These are phyloP conservation scores for Drosophila yooni DNA, from an alignment of 2,888 invertebrate genomes.

Conservation along the genomic window DNA sequence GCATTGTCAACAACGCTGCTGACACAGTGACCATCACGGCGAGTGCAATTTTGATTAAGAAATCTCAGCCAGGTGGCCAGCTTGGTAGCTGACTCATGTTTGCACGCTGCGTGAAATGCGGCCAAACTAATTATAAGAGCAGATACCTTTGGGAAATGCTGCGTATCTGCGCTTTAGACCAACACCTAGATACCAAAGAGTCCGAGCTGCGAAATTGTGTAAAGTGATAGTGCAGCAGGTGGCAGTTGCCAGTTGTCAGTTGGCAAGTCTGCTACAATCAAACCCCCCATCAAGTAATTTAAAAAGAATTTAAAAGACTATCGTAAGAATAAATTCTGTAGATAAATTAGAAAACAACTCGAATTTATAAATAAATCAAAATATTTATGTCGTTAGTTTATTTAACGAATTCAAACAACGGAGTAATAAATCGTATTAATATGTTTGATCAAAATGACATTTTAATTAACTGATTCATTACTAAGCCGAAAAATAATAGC, in stretches of 20 bases:
- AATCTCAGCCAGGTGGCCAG: conserved; percentile 29
- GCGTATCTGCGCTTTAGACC: conserved; percentile 28
- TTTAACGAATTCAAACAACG: neutral
- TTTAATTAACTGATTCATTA: conserved; percentile 6
- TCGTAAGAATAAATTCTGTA: neutral
- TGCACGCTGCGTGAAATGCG: conserved; percentile 40
- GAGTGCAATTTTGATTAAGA: conserved; percentile 51
- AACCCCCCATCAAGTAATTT: neutral
- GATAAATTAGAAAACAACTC: neutral
- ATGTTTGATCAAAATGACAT: neutral
- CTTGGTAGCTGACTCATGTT: conserved; percentile 28
- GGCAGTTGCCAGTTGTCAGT: neutral
- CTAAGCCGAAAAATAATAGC: neutral
- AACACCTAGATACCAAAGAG: conserved; percentile 29
- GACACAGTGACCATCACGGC: conserved; percentile 14
- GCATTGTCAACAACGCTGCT: conserved; percentile 1
- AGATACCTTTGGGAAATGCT: conserved; percentile 11
- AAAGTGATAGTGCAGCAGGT: conserved; percentile 22
- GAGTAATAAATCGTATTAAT: neutral
- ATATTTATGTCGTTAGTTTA: neutral
- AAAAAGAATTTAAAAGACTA: neutral
- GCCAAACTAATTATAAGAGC: conserved; percentile 55
- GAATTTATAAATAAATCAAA: neutral
- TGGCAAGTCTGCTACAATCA: conserved; percentile 14
- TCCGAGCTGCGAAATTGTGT: conserved; percentile 25